A percentile compares a stretch with the other conserved stretches of the same genome.
phyloP scores from a whole-genome alignment of 2,888 invertebrate species.

The Brenthis ino region DNA sequence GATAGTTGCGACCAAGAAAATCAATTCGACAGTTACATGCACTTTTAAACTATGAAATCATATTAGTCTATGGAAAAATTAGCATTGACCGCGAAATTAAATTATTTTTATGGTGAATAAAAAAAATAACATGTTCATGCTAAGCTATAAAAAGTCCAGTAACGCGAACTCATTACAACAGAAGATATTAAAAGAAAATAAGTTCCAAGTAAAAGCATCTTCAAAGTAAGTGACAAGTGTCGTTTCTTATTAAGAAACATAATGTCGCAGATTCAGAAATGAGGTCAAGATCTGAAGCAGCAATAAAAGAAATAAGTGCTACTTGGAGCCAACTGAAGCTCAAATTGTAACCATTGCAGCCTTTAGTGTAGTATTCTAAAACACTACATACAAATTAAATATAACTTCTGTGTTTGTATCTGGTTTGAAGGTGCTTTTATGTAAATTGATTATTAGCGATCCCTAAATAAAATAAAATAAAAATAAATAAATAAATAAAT shows the following conservation, averaged over 20 bases:
- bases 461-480: background rate
- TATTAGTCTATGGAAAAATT: too few species aligned
- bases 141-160: too few species aligned
- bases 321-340: constrained; percentile 21
- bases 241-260: constrained; percentile 21
- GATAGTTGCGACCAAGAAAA: too few species aligned
- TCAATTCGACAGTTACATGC: too few species aligned
- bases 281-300: constrained; percentile 21
- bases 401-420: background rate
- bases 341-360: constrained; percentile 13
- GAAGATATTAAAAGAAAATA: constrained; percentile 1
- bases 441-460: background rate
- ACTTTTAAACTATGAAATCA: too few species aligned
- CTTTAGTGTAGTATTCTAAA: constrained; percentile 8
- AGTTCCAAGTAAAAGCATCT: background rate
- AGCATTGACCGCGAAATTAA: too few species aligned
- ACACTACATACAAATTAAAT: constrained; percentile 10
- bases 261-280: constrained; percentile 16
- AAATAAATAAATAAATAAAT: too few species aligned
- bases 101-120: too few species aligned
- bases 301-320: constrained; percentile 26
- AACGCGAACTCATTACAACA: background rate
- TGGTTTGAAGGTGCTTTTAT: background rate
- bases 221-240: constrained; percentile 16
- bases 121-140: too few species aligned